Conservation (phyloP, 2,797 vertebrate genomes). For the Xerus rutilus region DNA sequence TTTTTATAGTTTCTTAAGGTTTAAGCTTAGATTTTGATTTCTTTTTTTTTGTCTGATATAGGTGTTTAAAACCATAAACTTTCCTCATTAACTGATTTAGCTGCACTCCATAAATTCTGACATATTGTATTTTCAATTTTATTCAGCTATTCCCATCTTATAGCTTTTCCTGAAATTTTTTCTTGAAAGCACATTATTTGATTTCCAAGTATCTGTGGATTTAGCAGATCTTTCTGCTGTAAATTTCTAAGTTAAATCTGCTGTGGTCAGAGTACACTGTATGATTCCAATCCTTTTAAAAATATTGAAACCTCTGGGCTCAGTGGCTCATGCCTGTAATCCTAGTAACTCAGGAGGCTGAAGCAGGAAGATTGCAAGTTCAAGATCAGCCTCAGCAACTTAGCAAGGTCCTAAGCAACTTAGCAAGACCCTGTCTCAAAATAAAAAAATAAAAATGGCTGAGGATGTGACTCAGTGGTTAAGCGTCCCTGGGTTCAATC, state of each 20-base stretch:
- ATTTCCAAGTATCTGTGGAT: background rate
- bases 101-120: background rate
- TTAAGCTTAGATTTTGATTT: background rate
- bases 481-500: no score
- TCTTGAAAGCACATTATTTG: background rate
- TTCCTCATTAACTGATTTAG: conserved; percentile 27
- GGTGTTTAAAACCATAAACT: background rate
- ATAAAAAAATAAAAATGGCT: no score
- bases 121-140: background rate
- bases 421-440: no score
- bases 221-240: background rate
- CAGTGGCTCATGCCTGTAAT: no score
- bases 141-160: background rate
- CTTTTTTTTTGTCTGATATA: background rate
- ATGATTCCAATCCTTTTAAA: background rate
- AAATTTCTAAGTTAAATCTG: background rate
- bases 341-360: no score
- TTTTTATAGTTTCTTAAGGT: background rate
- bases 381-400: no score
- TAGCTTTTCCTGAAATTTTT: background rate
- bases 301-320: no score
- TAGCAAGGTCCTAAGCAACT: no score
- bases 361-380: no score
- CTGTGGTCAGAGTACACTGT: background rate
- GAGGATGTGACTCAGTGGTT: no score